Base-by-base conservation (phyloP, 2,113 vertebrate species). In the Syrrhaptes paradoxus region DNA sequence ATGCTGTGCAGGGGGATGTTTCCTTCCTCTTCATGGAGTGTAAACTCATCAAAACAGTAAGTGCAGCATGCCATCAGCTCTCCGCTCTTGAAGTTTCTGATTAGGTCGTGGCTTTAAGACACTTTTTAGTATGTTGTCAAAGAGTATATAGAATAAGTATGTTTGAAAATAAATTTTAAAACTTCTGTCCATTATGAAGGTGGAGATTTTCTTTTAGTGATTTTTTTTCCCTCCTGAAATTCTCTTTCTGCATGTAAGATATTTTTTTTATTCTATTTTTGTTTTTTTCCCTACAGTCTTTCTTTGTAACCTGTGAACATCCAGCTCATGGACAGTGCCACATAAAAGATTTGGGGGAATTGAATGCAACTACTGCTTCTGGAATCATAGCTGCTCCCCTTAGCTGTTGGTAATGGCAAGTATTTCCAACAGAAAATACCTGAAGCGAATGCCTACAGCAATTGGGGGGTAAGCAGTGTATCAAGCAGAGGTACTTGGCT, bases 41-140 rank as follows among this genome's bases (percentile, higher is more conserved):
- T 96, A 95, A 96, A 94, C 93, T 96, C 87, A 94, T 90, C 90
- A 96, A 96, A 97, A 94, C 86, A 90, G 88, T 87, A 95, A 96
- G 91, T 94, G 48, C 85, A 71, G 76, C 58, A 32, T 66, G 72
- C 65, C 49, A 89, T 87, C 90, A 91, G 34, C 59, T 76, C 66
- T 87, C 24, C 13, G 63, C 38, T 92, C 63, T 87, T 90, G 83
- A 82, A 93, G 71, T 62, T 84, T 74, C 54, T 87, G 46, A 73
- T 63, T 54, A 93, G 55, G n/a, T 83, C 84, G 49, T 83, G 74
- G 31, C 83, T 81, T 87, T 86, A 88, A 88, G 79, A 78, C 32
- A 38, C 48, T 88, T 88, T 24, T 90, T 61, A 58, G 26, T 46
- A 29, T 38, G 17, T 72, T 74, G 28, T 73, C 63, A 55, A 77